Conservation (phyloP, 2,888 invertebrate species). For the Drosophila sordidula region DNA sequence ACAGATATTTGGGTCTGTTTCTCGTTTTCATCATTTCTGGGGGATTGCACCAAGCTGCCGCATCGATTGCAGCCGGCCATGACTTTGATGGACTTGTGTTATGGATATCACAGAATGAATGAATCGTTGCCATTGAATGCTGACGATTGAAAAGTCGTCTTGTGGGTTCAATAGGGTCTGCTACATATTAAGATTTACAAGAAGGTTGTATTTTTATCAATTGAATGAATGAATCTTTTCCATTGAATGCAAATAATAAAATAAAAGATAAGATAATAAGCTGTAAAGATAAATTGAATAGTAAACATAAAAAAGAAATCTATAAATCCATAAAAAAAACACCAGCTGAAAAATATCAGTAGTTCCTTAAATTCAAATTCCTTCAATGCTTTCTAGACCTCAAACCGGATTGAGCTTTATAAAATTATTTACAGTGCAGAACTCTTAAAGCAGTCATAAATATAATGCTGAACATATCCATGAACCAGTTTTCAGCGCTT, state of each 20-base stretch:
- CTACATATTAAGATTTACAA: slow-evolving; percentile 1
- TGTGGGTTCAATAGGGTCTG: not conserved
- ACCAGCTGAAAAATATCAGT: too few relatives aligned
- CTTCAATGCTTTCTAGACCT: too few relatives aligned
- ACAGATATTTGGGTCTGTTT: slow-evolving; percentile 39
- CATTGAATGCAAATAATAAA: too few relatives aligned
- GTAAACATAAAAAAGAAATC: too few relatives aligned
- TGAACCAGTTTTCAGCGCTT: slow-evolving; percentile 19
- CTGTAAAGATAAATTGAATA: too few relatives aligned
- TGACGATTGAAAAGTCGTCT: not conserved
- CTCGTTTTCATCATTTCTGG: not conserved
- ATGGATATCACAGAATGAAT: slow-evolving; percentile 35
- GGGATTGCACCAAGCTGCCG: slow-evolving; percentile 8
- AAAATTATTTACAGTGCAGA: not conserved
- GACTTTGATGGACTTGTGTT: slow-evolving; percentile 41
- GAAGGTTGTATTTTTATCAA: not conserved
- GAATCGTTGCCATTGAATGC: slow-evolving; percentile 35
- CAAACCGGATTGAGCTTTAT: not conserved
- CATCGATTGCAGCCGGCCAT: slow-evolving; percentile 23
- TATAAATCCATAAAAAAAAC: too few relatives aligned
- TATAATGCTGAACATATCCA: not conserved
- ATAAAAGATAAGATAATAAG: too few relatives aligned
- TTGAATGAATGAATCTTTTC: not conserved
- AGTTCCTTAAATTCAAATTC: not conserved
- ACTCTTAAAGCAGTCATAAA: not conserved